Evolutionary conservation across 2,113 vertebrate genomes (phyloP), one percentile per base, ranked within the genome.

Genomic region (Stercorarius parasiticus): DNA sequence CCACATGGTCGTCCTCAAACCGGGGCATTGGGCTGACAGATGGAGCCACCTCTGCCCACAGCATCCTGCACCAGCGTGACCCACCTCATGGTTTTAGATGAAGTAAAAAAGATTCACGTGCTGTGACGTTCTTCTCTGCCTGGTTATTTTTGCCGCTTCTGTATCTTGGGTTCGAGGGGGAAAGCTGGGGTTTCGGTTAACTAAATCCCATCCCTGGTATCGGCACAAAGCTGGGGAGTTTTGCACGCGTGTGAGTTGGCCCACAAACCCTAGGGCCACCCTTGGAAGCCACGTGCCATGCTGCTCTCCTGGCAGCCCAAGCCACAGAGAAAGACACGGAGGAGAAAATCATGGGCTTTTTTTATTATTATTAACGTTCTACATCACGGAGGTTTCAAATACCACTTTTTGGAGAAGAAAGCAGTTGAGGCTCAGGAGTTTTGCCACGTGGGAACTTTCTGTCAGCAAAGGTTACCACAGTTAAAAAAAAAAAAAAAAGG

Each of bases 21-120:
- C 2, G 23, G 78, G 69, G 10, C 34, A 6, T 34, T 27, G 0
- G 42, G 52, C 10, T 15, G 25, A 13, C 7, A 10, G 16, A 26
- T 0, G 8, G 58, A 43, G 12, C 29, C 22, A 3, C 1, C 0
- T 23, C 13, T 22, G 13, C 17, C 38, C n/a, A 4, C 8, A 15
- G 19, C 21, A 0, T 10, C 70, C 30, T 3, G 12, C 13, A 2
- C 21, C 38, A 16, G 3, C 40, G 5, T 2, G 1, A 7, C 9
- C 4, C 6, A 3, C 14, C 15, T 15, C 9, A 5, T 0, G 29
- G 4, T 8, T 66, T 52, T 6, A 38, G 58, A 36, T 5, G 13
- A 61, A 82, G 5, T 71, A 83, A 89, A 96, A n/a, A 34, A 29
- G 43, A 4, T 45, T 47, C 26, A 2, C 4, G 0, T 1, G 19